Base-by-base conservation (phyloP, 1,140 invertebrate species). In the Drosophila novamexicana region DNA sequence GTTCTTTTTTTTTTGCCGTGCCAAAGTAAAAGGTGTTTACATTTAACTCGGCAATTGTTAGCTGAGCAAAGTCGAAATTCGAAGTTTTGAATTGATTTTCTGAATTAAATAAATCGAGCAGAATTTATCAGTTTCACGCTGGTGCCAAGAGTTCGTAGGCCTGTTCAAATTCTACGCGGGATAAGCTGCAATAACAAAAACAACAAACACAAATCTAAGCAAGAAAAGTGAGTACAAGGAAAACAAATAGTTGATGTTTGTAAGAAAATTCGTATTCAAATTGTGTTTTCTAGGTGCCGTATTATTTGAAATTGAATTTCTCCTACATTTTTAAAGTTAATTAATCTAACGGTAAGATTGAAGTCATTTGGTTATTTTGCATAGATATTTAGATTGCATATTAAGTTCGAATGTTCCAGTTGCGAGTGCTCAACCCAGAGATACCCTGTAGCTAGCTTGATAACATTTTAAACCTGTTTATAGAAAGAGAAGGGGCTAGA, bases 151-250 rank as follows among this genome's bases (percentile, higher is more conserved):
- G 6, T 36, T 34, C 18, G 36, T 61, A 50, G 39, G 50, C 22
- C 70, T 16, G 56, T 57, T 71, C 61, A 61, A 39, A 62, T 49
- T 72, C 44, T 52, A 34, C 50, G 36, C 47, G 74, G 74, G 59
- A 77, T 81, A 57, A 44, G 59, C 50, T 52, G 44, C 34, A 40
- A 79, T 9, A 58, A 45, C 16, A 53, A 39, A 57, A 50, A 53
- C 34, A 81, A 50, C 42, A 59, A 58, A n/a, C 7, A 42, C 16
- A n/a, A 39, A 40, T 10, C 14, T 16, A 6, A 37, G 39, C 40
- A 57, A 64, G 40, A 75, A 75, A 81, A 70, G 80, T 82, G 45
- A 83, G 80, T 82, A 52, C 53, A 62, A 67, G 57, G 57, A 7
- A 7, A 6, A 12, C 6, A 49, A 29, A 29, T 29, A 12, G 12